Conservation (phyloP, 2,797 vertebrate species). For the Eospalax fontanierii region DNA sequence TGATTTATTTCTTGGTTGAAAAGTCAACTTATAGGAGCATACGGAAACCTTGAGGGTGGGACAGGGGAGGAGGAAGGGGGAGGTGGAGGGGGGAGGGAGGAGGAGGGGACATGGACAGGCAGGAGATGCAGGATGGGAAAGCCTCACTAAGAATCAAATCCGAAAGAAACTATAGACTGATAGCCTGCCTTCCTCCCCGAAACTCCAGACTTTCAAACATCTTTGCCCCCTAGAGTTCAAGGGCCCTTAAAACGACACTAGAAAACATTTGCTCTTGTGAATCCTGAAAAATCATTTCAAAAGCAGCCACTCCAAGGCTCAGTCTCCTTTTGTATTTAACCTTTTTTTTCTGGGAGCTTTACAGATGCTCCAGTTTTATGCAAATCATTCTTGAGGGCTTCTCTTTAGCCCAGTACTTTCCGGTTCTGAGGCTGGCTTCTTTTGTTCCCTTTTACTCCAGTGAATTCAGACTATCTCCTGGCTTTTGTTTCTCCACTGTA, state of each 20-base stretch:
- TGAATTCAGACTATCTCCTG: slow-evolving; percentile 86
- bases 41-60: neutral
- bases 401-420: slow-evolving; percentile 73
- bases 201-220: neutral
- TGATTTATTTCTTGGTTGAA: slow-evolving; percentile 46
- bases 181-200: neutral
- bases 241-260: neutral
- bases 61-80: fast-evolving
- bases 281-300: slow-evolving; percentile 62
- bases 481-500: slow-evolving; percentile 88
- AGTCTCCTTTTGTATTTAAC: slow-evolving; percentile 66
- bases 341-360: slow-evolving; percentile 78
- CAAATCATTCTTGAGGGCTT: slow-evolving; percentile 72
- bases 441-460: slow-evolving; percentile 86
- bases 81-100: no score
- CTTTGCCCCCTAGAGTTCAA: slow-evolving; percentile 35
- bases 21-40: slow-evolving; percentile 14
- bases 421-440: slow-evolving; percentile 59
- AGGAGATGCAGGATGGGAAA: no score
- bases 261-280: slow-evolving; percentile 61
- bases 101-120: no score
- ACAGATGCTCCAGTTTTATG: slow-evolving; percentile 69
- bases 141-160: neutral
- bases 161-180: neutral
- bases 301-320: slow-evolving; percentile 21